Conservation (phyloP, 2,113 vertebrate species). For the Corythaeola cristata region DNA sequence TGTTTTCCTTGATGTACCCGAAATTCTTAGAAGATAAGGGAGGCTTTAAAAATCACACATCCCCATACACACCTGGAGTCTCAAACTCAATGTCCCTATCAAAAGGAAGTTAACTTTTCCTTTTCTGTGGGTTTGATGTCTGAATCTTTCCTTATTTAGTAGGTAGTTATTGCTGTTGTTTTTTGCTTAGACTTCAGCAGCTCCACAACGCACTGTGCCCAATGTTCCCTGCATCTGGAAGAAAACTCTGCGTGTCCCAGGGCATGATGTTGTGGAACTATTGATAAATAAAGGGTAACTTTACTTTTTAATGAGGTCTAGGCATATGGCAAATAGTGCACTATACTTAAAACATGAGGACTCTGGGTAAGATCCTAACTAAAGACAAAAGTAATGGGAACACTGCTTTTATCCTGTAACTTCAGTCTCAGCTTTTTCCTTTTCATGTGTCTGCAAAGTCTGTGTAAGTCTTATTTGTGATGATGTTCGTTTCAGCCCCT, state of each 20-base stretch:
- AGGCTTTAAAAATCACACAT: not conserved
- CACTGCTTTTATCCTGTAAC: not conserved
- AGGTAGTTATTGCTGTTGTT: not conserved
- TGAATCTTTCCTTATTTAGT: not conserved
- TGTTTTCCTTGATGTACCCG: not conserved
- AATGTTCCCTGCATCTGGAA: not conserved
- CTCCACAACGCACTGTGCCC: not conserved
- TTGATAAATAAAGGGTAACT: not conserved
- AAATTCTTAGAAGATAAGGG: not conserved
- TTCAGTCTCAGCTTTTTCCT: constrained; percentile 4
- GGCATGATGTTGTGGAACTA: not conserved
- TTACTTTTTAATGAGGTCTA: constrained; percentile 10
- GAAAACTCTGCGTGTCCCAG: not conserved
- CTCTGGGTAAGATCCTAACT: not conserved
- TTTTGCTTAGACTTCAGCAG: not conserved
- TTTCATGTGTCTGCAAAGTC: constrained; percentile 16
- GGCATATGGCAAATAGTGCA: not conserved
- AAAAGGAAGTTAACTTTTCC: not conserved
- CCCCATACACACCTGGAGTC: not conserved
- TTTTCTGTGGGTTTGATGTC: not conserved
- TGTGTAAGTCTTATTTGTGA: not conserved
- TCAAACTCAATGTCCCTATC: not conserved
- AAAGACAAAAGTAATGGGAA: constrained; percentile 24
- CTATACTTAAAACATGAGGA: not conserved
- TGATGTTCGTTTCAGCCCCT: not conserved